phyloP scores from a whole-genome alignment of 2,797 vertebrate genomes.

The Spondyliosoma cantharus region DNA sequence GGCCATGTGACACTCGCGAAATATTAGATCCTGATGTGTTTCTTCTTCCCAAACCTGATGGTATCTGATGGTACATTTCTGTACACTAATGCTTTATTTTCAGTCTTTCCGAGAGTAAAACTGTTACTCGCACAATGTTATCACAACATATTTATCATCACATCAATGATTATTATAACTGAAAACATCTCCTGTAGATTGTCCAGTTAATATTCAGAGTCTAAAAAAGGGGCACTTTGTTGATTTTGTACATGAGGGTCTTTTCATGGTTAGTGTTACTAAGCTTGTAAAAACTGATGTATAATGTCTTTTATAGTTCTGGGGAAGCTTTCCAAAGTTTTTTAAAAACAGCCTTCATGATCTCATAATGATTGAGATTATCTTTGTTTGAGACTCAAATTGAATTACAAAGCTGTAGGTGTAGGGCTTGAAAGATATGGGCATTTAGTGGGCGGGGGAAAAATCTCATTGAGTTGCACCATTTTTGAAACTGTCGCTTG shows the following conservation, averaged over 20 bases:
- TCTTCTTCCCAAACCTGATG: neutral
- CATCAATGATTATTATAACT: neutral
- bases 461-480: neutral
- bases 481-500: neutral
- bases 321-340: no score
- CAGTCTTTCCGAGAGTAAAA: neutral
- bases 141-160: neutral
- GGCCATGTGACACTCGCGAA: neutral
- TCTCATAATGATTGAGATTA: no score
- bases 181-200: neutral
- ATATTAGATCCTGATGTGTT: conserved; percentile 3
- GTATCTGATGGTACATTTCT: neutral
- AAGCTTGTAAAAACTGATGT: no score
- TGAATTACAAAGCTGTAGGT: neutral
- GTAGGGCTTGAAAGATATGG: neutral
- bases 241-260: no score
- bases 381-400: neutral
- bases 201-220: neutral
- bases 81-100: no score
- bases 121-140: neutral
- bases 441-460: neutral
- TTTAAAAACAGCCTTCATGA: neutral
- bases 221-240: no score
- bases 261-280: no score
- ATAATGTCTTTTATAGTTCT: no score